phyloP scores from a whole-genome alignment of 2,797 vertebrate genomes.

The Onychomys leucogaster region DNA sequence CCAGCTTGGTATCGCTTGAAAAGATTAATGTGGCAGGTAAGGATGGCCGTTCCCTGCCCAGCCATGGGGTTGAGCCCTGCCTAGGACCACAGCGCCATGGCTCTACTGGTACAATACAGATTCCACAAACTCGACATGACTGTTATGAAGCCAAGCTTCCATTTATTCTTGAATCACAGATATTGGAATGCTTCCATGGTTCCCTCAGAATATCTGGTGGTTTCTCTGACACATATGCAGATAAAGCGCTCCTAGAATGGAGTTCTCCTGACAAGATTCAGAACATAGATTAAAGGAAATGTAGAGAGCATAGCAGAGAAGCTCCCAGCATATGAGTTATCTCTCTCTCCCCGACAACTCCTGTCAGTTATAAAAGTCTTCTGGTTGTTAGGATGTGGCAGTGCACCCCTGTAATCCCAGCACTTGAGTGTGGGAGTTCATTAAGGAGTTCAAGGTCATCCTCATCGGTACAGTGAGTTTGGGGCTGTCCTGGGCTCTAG shows the following conservation, averaged over 20 bases:
- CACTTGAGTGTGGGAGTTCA: not conserved
- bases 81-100: not conserved
- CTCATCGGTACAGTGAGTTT: not conserved
- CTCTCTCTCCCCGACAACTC: not conserved
- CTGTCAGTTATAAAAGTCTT: not conserved
- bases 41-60: constrained; percentile 55
- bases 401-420: not conserved
- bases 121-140: not conserved
- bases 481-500: not conserved
- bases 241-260: constrained; percentile 47
- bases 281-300: constrained; percentile 26
- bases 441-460: not conserved
- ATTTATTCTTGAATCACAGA: constrained; percentile 54
- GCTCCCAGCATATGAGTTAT: not conserved
- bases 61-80: not conserved
- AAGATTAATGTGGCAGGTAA: constrained; percentile 98
- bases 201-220: not conserved
- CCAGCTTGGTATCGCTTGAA: constrained; percentile 91
- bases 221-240: constrained; percentile 54
- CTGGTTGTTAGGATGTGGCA: not conserved
- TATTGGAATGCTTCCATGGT: not conserved
- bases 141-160: not conserved
- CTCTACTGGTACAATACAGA: not conserved
- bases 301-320: not conserved
- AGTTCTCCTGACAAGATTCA: constrained; percentile 41